These are phyloP conservation scores for Leptogaster cylindrica DNA, from an alignment of 2,888 invertebrate species.

Conservation along the genomic window DNA sequence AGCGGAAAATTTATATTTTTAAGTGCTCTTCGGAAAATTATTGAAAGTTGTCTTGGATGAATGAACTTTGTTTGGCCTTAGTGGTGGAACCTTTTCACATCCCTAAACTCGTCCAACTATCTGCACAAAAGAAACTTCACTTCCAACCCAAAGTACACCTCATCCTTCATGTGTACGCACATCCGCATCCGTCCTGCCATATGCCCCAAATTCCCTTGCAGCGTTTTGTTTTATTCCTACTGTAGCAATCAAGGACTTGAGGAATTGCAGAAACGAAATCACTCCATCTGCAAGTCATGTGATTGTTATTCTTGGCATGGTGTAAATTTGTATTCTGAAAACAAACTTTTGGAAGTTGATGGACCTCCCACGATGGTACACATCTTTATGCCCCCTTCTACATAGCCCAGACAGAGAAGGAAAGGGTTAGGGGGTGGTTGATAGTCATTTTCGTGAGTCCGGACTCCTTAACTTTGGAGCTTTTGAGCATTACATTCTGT, in stretches of 20 bases:
- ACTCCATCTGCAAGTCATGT: constrained; percentile 47
- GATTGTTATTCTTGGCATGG: constrained; percentile 47
- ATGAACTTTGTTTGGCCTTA: no score
- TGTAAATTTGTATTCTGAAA: constrained; percentile 48
- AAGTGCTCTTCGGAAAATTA: no score
- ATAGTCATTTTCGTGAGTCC: constrained; percentile 14
- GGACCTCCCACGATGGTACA: constrained; percentile 28
- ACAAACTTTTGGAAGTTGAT: constrained; percentile 45
- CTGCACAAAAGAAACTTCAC: constrained; percentile 8
- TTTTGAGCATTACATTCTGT: constrained; percentile 34
- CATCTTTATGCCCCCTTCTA: constrained; percentile 17
- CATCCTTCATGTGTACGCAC: neutral
- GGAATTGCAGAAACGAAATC: constrained; percentile 46
- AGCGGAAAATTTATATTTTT: no score
- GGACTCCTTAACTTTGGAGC: constrained; percentile 12
- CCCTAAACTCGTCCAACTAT: neutral
- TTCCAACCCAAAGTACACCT: constrained; percentile 3
- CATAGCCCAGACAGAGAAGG: neutral
- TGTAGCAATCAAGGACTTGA: constrained; percentile 46
- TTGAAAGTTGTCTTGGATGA: no score
- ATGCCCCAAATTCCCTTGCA: constrained; percentile 3
- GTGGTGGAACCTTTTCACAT: no score
- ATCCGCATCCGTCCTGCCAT: neutral
- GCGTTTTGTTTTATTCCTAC: constrained; percentile 31
- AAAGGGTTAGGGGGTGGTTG: no score